These are phyloP conservation scores for Drosophila lutescens DNA, from an alignment of 2,888 invertebrate species.

Conservation along the genomic window DNA sequence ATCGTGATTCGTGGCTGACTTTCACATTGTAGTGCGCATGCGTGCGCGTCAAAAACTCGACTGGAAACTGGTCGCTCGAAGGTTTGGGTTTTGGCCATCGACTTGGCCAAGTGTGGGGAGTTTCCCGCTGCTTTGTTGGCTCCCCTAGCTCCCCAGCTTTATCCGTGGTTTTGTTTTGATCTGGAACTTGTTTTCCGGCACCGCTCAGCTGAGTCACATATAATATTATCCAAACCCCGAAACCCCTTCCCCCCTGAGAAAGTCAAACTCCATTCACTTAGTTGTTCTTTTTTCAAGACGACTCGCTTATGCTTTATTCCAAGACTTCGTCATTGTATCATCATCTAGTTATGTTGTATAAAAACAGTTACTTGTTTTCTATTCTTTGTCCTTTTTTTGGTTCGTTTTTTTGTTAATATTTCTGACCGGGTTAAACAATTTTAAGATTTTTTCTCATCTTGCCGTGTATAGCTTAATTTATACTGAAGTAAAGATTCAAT, in stretches of 20 bases:
- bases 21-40: conserved; percentile 67
- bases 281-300: conserved; percentile 67
- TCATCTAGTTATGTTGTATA: conserved; percentile 66
- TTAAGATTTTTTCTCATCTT: conserved; percentile 50
- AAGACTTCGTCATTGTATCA: conserved; percentile 66
- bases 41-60: conserved; percentile 55
- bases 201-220: conserved; percentile 33
- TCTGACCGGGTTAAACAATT: conserved; percentile 71
- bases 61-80: conserved; percentile 63
- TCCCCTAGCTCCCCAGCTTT: conserved; percentile 16
- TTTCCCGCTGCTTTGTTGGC: conserved; percentile 41
- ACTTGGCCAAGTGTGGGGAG: conserved; percentile 51
- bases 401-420: conserved; percentile 55
- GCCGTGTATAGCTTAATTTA: conserved; percentile 66
- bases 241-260: conserved; percentile 9
- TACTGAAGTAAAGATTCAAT: conserved; percentile 74
- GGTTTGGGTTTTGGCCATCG: conserved; percentile 21
- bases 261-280: conserved; percentile 56
- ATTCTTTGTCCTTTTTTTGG: conserved; percentile 22
- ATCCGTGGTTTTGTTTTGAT: conserved; percentile 44
- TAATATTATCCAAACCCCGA: background rate
- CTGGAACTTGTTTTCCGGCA: conserved; percentile 39
- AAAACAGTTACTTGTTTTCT: conserved; percentile 55
- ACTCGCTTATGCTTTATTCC: conserved; percentile 70
- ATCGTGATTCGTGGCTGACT: conserved; percentile 47